Conservation (phyloP, 2,888 invertebrate genomes). For the Lepidochitona cinerea region DNA sequence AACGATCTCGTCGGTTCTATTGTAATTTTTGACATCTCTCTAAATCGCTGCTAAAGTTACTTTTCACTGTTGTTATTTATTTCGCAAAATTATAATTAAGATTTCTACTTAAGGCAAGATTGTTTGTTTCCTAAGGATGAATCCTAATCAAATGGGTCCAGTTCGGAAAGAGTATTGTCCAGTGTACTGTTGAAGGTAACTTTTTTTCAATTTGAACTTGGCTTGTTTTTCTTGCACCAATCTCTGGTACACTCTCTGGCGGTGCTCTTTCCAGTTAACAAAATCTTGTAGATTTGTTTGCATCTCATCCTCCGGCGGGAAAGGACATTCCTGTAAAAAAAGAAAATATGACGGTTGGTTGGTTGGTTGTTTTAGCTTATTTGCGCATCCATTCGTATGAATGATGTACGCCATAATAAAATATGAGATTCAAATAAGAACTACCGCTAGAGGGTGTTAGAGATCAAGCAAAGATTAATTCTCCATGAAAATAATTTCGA, state of each 20-base stretch:
- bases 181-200: constrained; percentile 41
- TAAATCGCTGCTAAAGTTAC: neutral
- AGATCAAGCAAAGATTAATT: too few relatives aligned
- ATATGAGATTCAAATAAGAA: neutral
- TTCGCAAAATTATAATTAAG: neutral
- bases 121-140: neutral
- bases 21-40: neutral
- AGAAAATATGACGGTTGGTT: neutral
- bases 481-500: too few relatives aligned
- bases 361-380: too few relatives aligned
- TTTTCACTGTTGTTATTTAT: neutral
- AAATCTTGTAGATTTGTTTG: constrained; percentile 49
- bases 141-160: constrained; percentile 35
- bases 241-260: constrained; percentile 45
- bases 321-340: constrained; percentile 50
- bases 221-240: constrained; percentile 32
- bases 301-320: constrained; percentile 49
- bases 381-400: too few relatives aligned
- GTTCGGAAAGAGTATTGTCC: constrained; percentile 55
- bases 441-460: too few relatives aligned
- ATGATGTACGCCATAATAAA: too few relatives aligned
- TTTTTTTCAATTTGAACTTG: constrained; percentile 31
- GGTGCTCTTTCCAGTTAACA: constrained; percentile 54
- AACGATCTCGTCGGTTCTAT: too few relatives aligned
- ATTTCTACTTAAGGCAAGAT: neutral